Percentiles rank a stretch among this genome's conserved stretches.
Evolutionary conservation across 2,888 invertebrate genomes (phyloP).

Genomic region (Tubulanus polymorphus): DNA sequence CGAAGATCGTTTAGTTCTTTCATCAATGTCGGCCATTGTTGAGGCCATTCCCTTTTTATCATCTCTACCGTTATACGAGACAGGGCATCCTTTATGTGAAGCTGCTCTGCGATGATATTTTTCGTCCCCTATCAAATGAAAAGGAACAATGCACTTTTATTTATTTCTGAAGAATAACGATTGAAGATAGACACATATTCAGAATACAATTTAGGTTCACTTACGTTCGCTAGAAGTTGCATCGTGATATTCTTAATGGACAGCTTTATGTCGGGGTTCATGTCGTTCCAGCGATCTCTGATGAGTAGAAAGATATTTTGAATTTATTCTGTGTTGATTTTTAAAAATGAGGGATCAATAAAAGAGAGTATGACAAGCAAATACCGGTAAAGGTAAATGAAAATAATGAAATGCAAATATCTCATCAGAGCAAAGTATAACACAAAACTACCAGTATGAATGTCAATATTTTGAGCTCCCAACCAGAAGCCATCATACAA

Average conservation of each 20-base stretch:
- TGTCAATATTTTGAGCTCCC: too few relatives aligned
- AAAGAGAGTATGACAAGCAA: too few relatives aligned
- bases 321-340: too few relatives aligned
- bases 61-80: slow-evolving; percentile 91
- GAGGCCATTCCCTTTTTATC: slow-evolving; percentile 96
- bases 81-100: slow-evolving; percentile 51
- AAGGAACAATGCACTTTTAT: too few relatives aligned
- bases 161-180: too few relatives aligned
- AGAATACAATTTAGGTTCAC: slow-evolving; percentile 6
- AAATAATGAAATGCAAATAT: too few relatives aligned
- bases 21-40: slow-evolving; percentile 86
- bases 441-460: background rate
- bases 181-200: background rate
- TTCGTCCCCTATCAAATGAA: slow-evolving; percentile 63
- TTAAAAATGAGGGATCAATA: too few relatives aligned
- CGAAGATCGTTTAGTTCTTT: slow-evolving; percentile 79
- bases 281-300: slow-evolving; percentile 77
- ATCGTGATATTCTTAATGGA: slow-evolving; percentile 69
- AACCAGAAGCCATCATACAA: too few relatives aligned
- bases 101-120: slow-evolving; percentile 64
- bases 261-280: slow-evolving; percentile 80
- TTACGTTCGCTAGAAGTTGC: slow-evolving; percentile 37
- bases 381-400: too few relatives aligned
- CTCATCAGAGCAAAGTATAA: background rate
- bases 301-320: slow-evolving; percentile 17